Conservation (phyloP, 2,888 invertebrate genomes). For the Erebia epiphron region DNA sequence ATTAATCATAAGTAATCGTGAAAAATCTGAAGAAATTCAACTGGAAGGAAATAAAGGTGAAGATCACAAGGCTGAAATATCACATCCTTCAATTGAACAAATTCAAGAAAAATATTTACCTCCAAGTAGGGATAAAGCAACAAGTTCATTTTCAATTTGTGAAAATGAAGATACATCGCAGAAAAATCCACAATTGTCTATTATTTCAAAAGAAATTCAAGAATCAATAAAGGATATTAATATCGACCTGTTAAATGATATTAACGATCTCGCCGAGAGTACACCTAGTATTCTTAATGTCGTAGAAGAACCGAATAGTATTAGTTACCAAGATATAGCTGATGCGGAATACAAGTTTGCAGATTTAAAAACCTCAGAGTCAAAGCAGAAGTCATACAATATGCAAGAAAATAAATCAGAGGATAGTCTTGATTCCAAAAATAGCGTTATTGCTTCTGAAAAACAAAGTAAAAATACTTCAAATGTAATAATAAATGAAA, state of each 20-base stretch:
- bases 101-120: not conserved
- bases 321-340: slow-evolving; percentile 49
- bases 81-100: not conserved
- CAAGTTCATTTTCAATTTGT: not conserved
- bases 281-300: not conserved
- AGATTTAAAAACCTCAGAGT: slow-evolving; percentile 3
- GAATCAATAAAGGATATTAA: not conserved
- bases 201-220: not conserved
- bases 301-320: slow-evolving; percentile 10
- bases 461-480: not conserved
- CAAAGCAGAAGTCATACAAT: not conserved
- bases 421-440: not conserved
- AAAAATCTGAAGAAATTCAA: slow-evolving; percentile 28
- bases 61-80: slow-evolving; percentile 1
- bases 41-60: slow-evolving; percentile 5
- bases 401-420: not conserved
- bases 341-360: slow-evolving; percentile 52
- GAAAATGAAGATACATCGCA: not conserved
- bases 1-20: slow-evolving; percentile 47
- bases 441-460: not conserved
- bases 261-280: not conserved
- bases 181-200: not conserved
- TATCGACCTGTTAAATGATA: not conserved
- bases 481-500: not conserved
- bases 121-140: not conserved